Base-by-base conservation (phyloP, 2,113 vertebrate genomes). In the Enhydra lutris region DNA sequence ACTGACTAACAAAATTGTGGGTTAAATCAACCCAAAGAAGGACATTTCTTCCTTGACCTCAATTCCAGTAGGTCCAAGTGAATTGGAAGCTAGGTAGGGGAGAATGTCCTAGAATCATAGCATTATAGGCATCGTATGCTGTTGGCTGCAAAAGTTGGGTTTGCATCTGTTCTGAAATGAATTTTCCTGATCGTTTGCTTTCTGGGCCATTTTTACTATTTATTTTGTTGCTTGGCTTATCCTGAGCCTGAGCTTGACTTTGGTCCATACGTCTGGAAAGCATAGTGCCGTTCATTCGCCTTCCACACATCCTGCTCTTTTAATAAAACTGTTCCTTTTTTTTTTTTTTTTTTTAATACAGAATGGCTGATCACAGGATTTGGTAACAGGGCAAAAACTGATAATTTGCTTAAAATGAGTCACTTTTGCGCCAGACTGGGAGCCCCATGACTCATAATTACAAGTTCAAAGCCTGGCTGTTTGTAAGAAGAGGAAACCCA, bases 381-480 rank as follows among this genome's bases (percentile, higher is more conserved):
- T 97, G 73, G 96, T 97, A 98, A 97, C 91, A 93, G 97, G 92
- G 86, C 86, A 83, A 92, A 98, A 95, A 90, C 95, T 97, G 95
- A 96, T 96, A 87, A 95, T 98, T 97, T 97, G 81, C 91, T 98
- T 98, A 96, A 98, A 97, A 76, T 89, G 92, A 91, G 73, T 95
- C 87, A 97, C 85, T 95, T 83, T 96, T 96, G 63, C 29, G 42
- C 92, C 97, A 96, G 95, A 91, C 93, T 50, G 80, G 93, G 95
- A 97, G 89, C 83, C 92, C 94, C 92, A 34, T 97, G 98, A 97
- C 83, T 98, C 97, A 96, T 96, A 97, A 96, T 98, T 97, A 89
- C 36, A 93, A 67, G 94, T 98, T 98, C 97, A 98, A 98, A 98
- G 96, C 83, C 91, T 92, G 87, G 57, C 89, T 97, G 47, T 97